A percentile compares a stretch with the other conserved stretches of the same genome.
phyloP scores from a whole-genome alignment of 1,140 invertebrate genomes.

The Phenacoccus solenopsis region DNA sequence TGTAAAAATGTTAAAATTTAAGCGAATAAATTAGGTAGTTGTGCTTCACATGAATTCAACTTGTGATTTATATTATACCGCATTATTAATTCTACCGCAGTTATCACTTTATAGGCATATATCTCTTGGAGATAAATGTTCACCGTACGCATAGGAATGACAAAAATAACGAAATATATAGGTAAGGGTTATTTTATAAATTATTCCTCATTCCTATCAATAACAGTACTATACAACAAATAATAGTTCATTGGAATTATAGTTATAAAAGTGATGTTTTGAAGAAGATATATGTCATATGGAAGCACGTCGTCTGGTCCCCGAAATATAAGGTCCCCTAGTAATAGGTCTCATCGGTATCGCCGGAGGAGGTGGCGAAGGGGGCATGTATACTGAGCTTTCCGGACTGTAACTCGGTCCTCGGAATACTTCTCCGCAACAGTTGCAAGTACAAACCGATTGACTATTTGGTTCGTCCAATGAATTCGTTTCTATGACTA shows the following conservation, averaged over 20 bases:
- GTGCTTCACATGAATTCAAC: not conserved
- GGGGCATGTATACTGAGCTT: constrained; percentile 10
- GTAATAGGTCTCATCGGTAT: constrained; percentile 1
- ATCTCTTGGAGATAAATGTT: not conserved
- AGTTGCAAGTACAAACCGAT: constrained; percentile 67
- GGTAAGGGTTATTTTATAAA: not conserved
- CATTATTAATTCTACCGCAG: not conserved
- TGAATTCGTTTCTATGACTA: constrained; percentile 43
- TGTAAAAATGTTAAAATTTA: not conserved
- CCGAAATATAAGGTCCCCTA: not conserved
- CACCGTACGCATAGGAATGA: not conserved
- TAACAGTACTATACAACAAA: not conserved
- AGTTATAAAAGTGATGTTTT: not conserved
- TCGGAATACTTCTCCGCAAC: constrained; percentile 28
- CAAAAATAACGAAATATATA: not conserved
- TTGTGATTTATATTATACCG: not conserved
- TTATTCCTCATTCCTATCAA: not conserved
- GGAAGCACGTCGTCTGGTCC: constrained; percentile 15
- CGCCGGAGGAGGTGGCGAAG: constrained; percentile 4
- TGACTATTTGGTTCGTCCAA: constrained; percentile 56
- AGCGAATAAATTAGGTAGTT: not conserved
- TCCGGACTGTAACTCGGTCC: constrained; percentile 6
- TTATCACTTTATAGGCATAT: not conserved
- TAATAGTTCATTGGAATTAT: not conserved
- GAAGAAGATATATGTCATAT: constrained; percentile 15